Conservation (phyloP, 2,797 vertebrate genomes). For the Darevskia mixta region DNA sequence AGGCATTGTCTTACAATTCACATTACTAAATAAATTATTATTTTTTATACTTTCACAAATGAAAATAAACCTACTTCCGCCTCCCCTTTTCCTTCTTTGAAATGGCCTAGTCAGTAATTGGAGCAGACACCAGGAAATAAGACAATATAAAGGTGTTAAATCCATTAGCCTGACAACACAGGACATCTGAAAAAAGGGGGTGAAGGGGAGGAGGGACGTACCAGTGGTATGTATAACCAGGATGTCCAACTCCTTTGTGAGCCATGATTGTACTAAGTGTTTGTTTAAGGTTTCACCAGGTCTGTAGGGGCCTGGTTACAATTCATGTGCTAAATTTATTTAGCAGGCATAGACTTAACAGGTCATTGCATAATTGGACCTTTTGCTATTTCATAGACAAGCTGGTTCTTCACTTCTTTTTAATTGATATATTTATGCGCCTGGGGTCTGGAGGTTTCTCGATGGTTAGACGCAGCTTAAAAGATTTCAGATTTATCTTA, state of each 20-base stretch:
- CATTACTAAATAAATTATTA: no score
- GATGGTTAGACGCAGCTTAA: neutral
- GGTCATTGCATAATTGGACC: constrained; percentile 51
- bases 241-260: constrained; percentile 70
- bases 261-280: constrained; percentile 66
- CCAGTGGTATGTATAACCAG: constrained; percentile 67
- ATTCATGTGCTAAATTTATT: constrained; percentile 73
- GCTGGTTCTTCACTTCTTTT: constrained; percentile 40
- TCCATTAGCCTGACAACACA: constrained; percentile 74
- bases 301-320: constrained; percentile 65
- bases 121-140: constrained; percentile 78
- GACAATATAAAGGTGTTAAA: constrained; percentile 79
- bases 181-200: constrained; percentile 58
- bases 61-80: neutral
- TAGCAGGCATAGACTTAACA: constrained; percentile 60
- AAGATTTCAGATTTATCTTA: neutral
- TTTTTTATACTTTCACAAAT: neutral
- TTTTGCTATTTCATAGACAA: constrained; percentile 56
- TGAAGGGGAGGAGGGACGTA: neutral
- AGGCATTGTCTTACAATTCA: constrained; percentile 17
- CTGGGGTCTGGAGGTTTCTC: constrained; percentile 5
- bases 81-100: constrained; percentile 33
- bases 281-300: constrained; percentile 74
- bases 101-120: constrained; percentile 62
- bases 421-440: neutral